Evolutionary conservation across 1,140 invertebrate genomes (phyloP), one percentile per base, ranked within the genome.

Genomic region (Drosophila littoralis): DNA sequence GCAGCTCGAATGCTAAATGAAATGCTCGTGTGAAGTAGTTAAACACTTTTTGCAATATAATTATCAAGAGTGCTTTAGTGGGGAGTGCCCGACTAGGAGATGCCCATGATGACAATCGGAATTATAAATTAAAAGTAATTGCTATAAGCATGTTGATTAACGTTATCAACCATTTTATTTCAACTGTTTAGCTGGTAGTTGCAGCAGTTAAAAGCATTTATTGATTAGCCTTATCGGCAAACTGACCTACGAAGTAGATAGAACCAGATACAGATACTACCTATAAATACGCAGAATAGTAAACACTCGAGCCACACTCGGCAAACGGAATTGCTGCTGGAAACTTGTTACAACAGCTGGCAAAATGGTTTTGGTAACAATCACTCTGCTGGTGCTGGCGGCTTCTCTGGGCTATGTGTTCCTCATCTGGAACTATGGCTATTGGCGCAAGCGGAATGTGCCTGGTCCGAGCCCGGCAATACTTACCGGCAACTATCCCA

Each of bases 401-500:
- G 7, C 54, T 0, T 68, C 46, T 0, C 55, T 91, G 3, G 13
- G 86, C n/a, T 93, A 93, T 60, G 46, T 73, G 4, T 82, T 86
- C 59, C 58, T 93, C 32, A 83, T 75, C 60, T 88, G 81, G 79
- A 91, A 91, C 69, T 90, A 80, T 52, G 57, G 22, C 22, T 28
- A 28, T 5, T 28, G 22, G 93, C 68, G 66, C 7, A 81, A 84
- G 63, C 68, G 84, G 1, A 77, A 82, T 15, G 81, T 93, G 42
- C 77, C 79, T 3, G 81, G 84, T 28, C 91, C 90, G 1, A 81
- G 76, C 42, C 91, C 93, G 0, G 33, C 15, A 1, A 10, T 80
- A 0, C 51, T 93, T 0, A 88, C 81, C 1, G 93, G 93, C 2
- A 85, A 81, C 22, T 88, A 71, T 48, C 76, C 84, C 2, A 75